Conservation (phyloP, 2,797 vertebrate species). For the Tangara arthus region DNA sequence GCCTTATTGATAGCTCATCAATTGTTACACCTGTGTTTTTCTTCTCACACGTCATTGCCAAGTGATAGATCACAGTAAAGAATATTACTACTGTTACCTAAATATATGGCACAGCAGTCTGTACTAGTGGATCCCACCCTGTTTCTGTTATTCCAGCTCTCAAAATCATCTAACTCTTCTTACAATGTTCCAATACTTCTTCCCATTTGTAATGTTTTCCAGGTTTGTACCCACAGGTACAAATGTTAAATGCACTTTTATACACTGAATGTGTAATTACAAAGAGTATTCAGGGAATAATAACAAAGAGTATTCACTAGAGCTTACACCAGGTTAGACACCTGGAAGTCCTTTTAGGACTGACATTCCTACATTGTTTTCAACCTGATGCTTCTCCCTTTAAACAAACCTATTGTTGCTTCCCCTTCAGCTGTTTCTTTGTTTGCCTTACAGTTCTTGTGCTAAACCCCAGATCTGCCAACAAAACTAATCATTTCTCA, state of each 20-base stretch:
- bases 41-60: background rate
- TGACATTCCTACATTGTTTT: background rate
- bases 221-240: background rate
- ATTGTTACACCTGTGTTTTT: background rate
- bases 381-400: background rate
- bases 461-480: background rate
- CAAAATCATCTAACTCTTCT: background rate
- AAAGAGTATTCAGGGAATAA: background rate
- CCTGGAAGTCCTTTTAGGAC: background rate
- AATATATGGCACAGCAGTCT: background rate
- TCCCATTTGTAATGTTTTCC: background rate
- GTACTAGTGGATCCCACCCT: background rate
- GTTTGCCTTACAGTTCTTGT: background rate
- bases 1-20: background rate
- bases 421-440: background rate
- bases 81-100: background rate
- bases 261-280: background rate
- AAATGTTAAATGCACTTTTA: background rate
- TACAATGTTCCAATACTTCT: background rate
- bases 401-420: background rate
- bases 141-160: background rate
- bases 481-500: slow-evolving; percentile 25
- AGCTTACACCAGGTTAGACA: background rate
- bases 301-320: background rate
- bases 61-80: background rate